Conservation (phyloP, 2,797 vertebrate genomes). For the Muscicapa comitata region DNA sequence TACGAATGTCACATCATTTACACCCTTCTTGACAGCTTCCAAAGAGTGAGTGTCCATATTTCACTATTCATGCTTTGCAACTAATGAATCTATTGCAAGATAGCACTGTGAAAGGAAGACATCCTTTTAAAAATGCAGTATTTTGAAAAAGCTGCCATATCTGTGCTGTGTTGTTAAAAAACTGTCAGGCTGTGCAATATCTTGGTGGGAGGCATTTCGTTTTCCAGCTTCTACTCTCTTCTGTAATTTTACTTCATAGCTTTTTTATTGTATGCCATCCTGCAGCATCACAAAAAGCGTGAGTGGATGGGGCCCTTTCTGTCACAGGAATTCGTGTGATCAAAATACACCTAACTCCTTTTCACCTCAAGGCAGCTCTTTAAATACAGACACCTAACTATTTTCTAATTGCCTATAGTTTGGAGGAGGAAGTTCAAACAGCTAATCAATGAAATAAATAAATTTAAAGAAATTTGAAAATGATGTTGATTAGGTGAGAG, state of each 20-base stretch:
- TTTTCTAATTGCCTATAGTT: not conserved
- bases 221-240: not conserved
- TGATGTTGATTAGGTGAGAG: not conserved
- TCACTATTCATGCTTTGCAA: not conserved
- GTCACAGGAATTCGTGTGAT: not conserved
- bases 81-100: constrained; percentile 9
- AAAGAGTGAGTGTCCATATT: not conserved
- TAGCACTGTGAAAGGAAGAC: not conserved
- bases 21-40: not conserved
- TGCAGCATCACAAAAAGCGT: not conserved
- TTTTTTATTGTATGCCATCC: not conserved
- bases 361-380: not conserved
- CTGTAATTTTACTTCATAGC: not conserved
- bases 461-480: not conserved
- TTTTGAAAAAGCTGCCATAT: constrained; percentile 6
- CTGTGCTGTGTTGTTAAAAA: not conserved
- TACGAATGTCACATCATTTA: not conserved
- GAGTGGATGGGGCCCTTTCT: not conserved
- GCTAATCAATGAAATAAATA: not conserved
- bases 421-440: not conserved
- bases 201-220: not conserved
- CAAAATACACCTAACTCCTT: not conserved
- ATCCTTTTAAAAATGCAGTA: not conserved
- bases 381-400: not conserved
- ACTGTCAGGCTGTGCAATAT: not conserved